phyloP scores from a whole-genome alignment of 2,888 invertebrate species.

The Sphaerophoria rueppellii region DNA sequence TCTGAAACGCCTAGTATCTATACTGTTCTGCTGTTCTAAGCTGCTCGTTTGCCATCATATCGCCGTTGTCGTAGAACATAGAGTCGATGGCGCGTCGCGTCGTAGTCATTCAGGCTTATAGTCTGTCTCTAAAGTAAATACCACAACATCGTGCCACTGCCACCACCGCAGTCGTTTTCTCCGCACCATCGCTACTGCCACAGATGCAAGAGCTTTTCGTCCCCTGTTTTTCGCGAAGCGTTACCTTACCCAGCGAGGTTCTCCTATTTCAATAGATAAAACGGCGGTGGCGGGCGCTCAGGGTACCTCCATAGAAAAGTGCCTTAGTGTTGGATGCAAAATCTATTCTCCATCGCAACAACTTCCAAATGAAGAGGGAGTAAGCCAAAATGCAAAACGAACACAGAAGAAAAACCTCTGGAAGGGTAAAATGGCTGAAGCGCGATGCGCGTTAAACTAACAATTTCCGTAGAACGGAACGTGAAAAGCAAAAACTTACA shows the following conservation, averaged over 20 bases:
- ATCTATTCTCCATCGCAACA: too few species aligned
- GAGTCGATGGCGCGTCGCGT: too few species aligned
- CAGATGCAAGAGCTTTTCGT: constrained; percentile 69
- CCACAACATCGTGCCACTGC: constrained; percentile 51
- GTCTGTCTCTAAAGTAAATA: constrained; percentile 55
- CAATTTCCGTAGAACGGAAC: constrained; percentile 64
- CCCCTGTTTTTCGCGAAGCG: constrained; percentile 26
- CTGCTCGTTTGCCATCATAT: constrained; percentile 6
- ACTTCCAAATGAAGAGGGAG: neutral
- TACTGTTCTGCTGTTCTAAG: neutral
- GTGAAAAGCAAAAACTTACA: constrained; percentile 69
- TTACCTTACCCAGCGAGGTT: constrained; percentile 53
- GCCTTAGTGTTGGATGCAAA: neutral
- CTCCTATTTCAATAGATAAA: too few species aligned
- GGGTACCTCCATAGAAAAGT: neutral
- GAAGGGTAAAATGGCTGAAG: constrained; percentile 54
- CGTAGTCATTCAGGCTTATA: constrained; percentile 26
- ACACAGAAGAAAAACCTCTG: neutral
- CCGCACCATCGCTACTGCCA: constrained; percentile 28
- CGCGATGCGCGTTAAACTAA: constrained; percentile 73
- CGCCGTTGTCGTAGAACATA: neutral
- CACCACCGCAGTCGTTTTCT: too few species aligned
- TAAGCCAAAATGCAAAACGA: neutral
- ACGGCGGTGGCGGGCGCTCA: neutral
- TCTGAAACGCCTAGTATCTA: constrained; percentile 59